phyloP scores from a whole-genome alignment of 2,113 vertebrate species.

The Siniperca knerii region DNA sequence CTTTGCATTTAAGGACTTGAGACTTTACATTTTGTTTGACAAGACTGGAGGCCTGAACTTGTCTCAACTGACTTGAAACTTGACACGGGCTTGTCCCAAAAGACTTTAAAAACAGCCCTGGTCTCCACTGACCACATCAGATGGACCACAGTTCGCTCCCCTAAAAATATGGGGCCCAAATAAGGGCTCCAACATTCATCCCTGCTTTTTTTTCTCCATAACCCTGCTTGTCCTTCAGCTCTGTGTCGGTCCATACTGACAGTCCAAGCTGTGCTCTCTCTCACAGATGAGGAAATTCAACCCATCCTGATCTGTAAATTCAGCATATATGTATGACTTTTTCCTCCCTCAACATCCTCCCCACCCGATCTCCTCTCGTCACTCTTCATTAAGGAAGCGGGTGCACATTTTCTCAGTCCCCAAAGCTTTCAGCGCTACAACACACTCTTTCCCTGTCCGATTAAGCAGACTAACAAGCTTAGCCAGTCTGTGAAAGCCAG shows the following conservation, averaged over 20 bases:
- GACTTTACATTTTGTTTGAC: not conserved
- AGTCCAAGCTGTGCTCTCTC: not conserved
- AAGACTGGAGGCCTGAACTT: not conserved
- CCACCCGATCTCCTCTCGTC: constrained; percentile 29
- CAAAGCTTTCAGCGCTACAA: constrained; percentile 58
- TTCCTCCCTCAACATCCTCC: not conserved
- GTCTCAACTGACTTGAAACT: not conserved
- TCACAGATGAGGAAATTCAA: constrained; percentile 59
- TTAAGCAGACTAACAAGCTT: constrained; percentile 81
- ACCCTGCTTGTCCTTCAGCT: not conserved
- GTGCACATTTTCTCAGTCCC: constrained; percentile 58
- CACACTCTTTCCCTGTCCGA: constrained; percentile 77
- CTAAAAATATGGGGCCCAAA: constrained; percentile 4
- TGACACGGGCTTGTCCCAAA: not conserved
- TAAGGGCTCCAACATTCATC: constrained; percentile 9
- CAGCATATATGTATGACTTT: constrained; percentile 41
- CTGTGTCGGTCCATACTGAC: constrained; percentile 1
- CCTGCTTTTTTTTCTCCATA: not conserved
- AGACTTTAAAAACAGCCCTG: not conserved
- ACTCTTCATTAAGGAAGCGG: constrained; percentile 52
- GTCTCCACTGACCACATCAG: constrained; percentile 17
- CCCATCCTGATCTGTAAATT: constrained; percentile 48
- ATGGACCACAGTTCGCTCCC: not conserved
- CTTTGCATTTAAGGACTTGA: not conserved
- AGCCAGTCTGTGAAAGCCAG: constrained; percentile 73